Evolutionary conservation across 1,140 invertebrate species (phyloP).

Genomic region (Psix sp.): DNA sequence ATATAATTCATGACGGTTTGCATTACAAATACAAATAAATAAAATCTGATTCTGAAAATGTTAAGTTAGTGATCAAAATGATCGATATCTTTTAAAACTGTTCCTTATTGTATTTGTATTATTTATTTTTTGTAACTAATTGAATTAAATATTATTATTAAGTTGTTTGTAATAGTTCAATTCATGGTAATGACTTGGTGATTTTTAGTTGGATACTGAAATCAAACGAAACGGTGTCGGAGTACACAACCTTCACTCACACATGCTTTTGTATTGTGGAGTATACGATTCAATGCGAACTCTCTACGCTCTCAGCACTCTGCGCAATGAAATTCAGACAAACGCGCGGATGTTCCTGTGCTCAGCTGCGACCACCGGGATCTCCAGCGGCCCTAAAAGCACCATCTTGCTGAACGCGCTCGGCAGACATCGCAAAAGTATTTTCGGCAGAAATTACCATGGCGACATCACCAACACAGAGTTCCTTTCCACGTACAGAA

Average conservation of each 20-base stretch:
- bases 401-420: conserved; percentile 81
- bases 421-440: conserved; percentile 87
- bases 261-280: conserved; percentile 88
- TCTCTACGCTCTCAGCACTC: conserved; percentile 86
- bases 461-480: conserved; percentile 82
- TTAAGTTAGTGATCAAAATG: no score
- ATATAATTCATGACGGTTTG: no score
- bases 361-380: conserved; percentile 83
- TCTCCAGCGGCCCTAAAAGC: conserved; percentile 78
- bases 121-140: conserved; percentile 2
- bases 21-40: no score
- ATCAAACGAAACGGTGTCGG: conserved; percentile 71
- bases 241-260: conserved; percentile 88
- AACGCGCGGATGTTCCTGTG: conserved; percentile 86
- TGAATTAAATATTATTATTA: no score
- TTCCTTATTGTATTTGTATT: no score
- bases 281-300: conserved; percentile 88
- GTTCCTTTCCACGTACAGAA: conserved; percentile 81
- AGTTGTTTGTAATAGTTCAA: no score
- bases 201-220: conserved; percentile 68
- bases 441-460: conserved; percentile 87
- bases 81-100: no score
- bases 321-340: conserved; percentile 85
- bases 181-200: no score
- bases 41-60: no score